Base-by-base conservation (phyloP, 2,113 vertebrate genomes). In the Myiagra hebetior region DNA sequence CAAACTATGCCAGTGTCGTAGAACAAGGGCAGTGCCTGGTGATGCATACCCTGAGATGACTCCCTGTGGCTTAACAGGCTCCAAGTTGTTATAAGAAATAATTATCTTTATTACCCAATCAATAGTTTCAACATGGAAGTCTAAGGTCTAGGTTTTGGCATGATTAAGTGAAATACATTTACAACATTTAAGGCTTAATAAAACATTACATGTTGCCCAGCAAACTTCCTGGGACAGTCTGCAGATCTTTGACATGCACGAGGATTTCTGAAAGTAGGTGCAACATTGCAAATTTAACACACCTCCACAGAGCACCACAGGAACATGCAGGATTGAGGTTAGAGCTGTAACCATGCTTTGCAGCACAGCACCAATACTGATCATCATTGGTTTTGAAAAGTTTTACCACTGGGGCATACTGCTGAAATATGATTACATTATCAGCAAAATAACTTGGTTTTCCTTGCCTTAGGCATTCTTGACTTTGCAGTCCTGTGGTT, bases 81-180 rank as follows among this genome's bases (percentile, higher is more conserved):
- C 42, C 57, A 27, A 7, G 16, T 5, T 44, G 44, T n/a, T 53
- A 10, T 13, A 37, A 85, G 26, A 84, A 89, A 24, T 41, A 44
- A 65, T 90, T 84, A 80, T 11, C 37, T 91, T 90, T 63, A 57
- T 97, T 97, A 65, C 68, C 30, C 77, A 82, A 82, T 28, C 31
- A n/a, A 11, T 75, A 92, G 49, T 93, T 96, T 93, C 87, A 55
- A 56, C 20, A n/a, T 24, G 67, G 70, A 80, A 79, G n/a, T 52
- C 37, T 42, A 91, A 59, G 30, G 46, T 72, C 95, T 90, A 83
- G 92, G 91, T 96, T 90, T 59, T 55, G 33, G 47, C 20, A 26
- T 15, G 74, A 68, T 55, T 82, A 63, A 42, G 27, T 76, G 50
- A 84, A 91, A 67, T 70, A 56, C 3, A 30, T 60, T 47, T 69